These are phyloP conservation scores for Eurytoma adleriae DNA, from an alignment of 2,888 invertebrate species.

Conservation along the genomic window DNA sequence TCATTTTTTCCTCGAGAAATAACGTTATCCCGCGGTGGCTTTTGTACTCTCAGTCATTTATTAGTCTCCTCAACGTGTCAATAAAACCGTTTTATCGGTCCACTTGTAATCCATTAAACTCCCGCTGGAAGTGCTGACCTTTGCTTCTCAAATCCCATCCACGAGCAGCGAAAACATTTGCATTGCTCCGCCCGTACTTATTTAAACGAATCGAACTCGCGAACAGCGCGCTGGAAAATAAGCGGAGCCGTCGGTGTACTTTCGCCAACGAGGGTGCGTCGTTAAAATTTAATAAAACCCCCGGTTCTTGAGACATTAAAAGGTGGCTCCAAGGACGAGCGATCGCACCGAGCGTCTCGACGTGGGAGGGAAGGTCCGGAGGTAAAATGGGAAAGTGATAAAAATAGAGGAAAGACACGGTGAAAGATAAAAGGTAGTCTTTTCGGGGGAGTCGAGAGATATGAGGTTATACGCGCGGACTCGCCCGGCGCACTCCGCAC, in stretches of 20 bases:
- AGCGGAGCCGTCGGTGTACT: too few species aligned
- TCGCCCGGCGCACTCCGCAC: not conserved
- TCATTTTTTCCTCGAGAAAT: constrained; percentile 4
- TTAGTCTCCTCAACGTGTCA: too few species aligned
- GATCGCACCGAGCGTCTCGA: not conserved
- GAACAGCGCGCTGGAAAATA: too few species aligned
- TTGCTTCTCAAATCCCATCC: too few species aligned
- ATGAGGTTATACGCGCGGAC: not conserved
- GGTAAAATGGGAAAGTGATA: not conserved
- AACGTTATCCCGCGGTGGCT: not conserved
- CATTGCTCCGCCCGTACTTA: too few species aligned
- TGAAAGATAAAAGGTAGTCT: not conserved
- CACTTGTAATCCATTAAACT: not conserved
- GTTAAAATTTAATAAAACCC: too few species aligned
- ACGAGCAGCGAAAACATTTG: too few species aligned
- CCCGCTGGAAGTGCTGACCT: not conserved
- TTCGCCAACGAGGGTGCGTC: too few species aligned
- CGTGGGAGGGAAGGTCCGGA: not conserved
- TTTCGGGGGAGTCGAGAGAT: not conserved
- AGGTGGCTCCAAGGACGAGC: too few species aligned
- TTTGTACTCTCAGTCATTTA: not conserved
- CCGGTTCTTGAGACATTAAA: too few species aligned
- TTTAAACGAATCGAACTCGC: too few species aligned
- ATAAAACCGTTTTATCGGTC: too few species aligned
- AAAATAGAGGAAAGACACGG: not conserved